A percentile compares a stretch with the other conserved stretches of the same genome.
phyloP scores from a whole-genome alignment of 2,888 invertebrate genomes.

The Megastigmus dorsalis region DNA sequence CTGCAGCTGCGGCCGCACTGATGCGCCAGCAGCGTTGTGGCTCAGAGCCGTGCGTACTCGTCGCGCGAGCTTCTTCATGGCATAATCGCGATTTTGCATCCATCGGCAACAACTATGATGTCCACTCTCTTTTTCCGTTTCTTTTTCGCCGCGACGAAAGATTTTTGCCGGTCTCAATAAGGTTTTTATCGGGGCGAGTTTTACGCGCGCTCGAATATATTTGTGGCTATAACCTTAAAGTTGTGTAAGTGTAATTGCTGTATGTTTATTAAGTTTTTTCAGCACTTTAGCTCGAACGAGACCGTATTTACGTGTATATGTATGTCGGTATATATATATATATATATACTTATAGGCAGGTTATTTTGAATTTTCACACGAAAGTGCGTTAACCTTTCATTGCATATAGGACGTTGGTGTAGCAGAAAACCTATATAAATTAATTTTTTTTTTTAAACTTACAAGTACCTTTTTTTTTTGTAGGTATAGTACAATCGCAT shows the following conservation, averaged over 20 bases:
- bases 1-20: not conserved
- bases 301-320: too few species aligned
- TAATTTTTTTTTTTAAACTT: too few species aligned
- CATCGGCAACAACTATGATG: slow-evolving; percentile 37
- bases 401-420: not conserved
- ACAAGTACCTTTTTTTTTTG: too few species aligned
- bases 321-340: not conserved
- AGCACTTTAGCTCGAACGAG: too few species aligned
- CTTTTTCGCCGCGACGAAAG: not conserved
- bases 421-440: too few species aligned
- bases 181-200: too few species aligned
- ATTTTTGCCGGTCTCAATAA: too few species aligned
- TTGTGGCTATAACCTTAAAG: too few species aligned
- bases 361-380: slow-evolving; percentile 13
- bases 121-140: not conserved
- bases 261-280: too few species aligned
- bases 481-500: too few species aligned
- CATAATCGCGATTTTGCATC: slow-evolving; percentile 39
- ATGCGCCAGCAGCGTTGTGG: slow-evolving; percentile 22
- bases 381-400: not conserved
- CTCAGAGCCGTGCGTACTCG: slow-evolving; percentile 45
- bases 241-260: too few species aligned
- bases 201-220: too few species aligned
- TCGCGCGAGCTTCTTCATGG: slow-evolving; percentile 52
- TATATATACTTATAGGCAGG: not conserved